A percentile compares a stretch with the other conserved stretches of the same genome.
phyloP scores from a whole-genome alignment of 2,888 invertebrate species.

The Patella ulyssiponensis region DNA sequence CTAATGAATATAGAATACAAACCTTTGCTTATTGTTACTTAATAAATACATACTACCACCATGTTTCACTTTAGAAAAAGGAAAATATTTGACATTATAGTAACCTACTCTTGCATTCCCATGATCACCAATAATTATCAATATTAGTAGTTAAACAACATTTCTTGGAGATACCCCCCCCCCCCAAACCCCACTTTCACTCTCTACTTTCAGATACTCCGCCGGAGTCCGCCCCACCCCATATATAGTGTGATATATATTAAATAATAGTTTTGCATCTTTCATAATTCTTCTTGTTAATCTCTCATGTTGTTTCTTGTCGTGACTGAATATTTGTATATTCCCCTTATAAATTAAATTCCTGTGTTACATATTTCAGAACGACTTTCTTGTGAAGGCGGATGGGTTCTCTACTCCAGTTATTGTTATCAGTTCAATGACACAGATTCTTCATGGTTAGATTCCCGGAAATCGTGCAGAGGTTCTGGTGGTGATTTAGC shows the following conservation, averaged over 20 bases:
- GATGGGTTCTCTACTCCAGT: slow-evolving; percentile 24
- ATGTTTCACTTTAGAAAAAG: too few relatives aligned
- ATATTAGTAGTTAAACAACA: too few relatives aligned
- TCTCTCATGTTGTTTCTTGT: neutral
- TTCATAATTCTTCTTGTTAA: neutral
- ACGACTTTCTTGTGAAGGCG: slow-evolving; percentile 15
- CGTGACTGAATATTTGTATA: too few relatives aligned
- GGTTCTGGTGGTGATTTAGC: slow-evolving; percentile 32
- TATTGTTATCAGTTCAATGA: slow-evolving; percentile 33
- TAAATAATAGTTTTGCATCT: neutral
- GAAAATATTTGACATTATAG: too few relatives aligned
- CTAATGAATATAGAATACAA: too few relatives aligned
- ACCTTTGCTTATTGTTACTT: too few relatives aligned
- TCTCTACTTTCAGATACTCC: neutral
- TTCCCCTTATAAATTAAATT: too few relatives aligned
- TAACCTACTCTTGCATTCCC: too few relatives aligned
- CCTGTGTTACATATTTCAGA: slow-evolving; percentile 2
- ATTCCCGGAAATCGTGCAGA: slow-evolving; percentile 34
- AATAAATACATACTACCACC: too few relatives aligned
- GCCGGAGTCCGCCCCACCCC: neutral
- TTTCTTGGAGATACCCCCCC: too few relatives aligned
- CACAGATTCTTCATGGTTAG: slow-evolving; percentile 30
- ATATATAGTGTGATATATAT: neutral
- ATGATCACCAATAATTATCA: too few relatives aligned
- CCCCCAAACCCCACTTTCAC: too few relatives aligned